Percentiles rank a stretch among this genome's conserved stretches.
Conservation (phyloP, 2,888 invertebrate genomes). For the Athalia cordata region DNA sequence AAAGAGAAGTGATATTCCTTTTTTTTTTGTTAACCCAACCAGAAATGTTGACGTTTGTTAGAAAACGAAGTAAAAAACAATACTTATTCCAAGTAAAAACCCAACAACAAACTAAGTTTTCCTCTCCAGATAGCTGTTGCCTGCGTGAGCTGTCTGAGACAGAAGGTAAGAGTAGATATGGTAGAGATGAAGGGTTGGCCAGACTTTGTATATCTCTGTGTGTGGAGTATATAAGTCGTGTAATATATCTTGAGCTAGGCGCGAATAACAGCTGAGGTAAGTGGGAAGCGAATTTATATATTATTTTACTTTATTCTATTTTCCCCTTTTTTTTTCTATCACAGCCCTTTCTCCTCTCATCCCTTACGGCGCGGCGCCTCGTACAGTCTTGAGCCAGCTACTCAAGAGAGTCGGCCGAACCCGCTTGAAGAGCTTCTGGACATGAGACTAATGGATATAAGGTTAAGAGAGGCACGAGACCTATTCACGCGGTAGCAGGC, state of each 20-base stretch:
- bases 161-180: no score
- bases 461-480: slow-evolving; percentile 26
- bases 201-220: slow-evolving; percentile 12
- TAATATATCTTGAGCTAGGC: slow-evolving; percentile 12
- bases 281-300: slow-evolving; percentile 5
- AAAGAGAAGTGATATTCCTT: no score
- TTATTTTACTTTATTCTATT: slow-evolving; percentile 2
- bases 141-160: no score
- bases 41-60: no score
- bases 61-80: no score
- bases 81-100: not conserved
- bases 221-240: not conserved
- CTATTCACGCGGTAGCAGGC: slow-evolving; percentile 20
- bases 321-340: slow-evolving; percentile 11
- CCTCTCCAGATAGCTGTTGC: no score
- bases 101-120: not conserved
- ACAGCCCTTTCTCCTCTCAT: slow-evolving; percentile 16
- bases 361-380: not conserved
- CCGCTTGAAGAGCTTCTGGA: slow-evolving; percentile 18
- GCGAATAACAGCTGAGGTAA: slow-evolving; percentile 21
- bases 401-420: not conserved
- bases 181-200: not conserved
- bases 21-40: no score
- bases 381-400: not conserved
- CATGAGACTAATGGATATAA: slow-evolving; percentile 37